phyloP scores from a whole-genome alignment of 2,797 vertebrate species.

The Mastacembelus armatus region DNA sequence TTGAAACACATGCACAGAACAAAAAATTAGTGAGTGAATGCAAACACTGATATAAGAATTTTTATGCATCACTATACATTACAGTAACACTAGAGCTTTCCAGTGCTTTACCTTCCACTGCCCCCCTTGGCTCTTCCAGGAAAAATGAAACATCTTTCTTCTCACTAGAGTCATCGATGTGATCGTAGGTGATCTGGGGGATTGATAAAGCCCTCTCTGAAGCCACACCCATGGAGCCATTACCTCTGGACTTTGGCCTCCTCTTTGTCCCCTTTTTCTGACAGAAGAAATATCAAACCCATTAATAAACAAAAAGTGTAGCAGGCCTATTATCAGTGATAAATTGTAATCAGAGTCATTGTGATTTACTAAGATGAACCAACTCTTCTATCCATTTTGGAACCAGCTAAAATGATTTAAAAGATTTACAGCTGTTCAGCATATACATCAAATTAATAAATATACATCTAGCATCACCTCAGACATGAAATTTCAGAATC shows the following conservation, averaged over 20 bases:
- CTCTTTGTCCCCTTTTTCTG: conserved; percentile 87
- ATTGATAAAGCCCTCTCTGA: conserved; percentile 83
- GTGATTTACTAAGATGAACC: neutral
- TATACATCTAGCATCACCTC: too few species aligned
- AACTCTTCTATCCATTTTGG: too few species aligned
- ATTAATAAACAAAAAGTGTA: neutral
- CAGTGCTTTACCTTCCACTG: conserved; percentile 66
- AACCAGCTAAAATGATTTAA: too few species aligned
- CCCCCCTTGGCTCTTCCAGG: conserved; percentile 74
- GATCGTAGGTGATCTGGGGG: conserved; percentile 89
- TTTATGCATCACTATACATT: neutral
- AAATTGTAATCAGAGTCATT: neutral
- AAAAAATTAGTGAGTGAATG: too few species aligned
- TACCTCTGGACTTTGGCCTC: conserved; percentile 84
- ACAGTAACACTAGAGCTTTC: neutral
- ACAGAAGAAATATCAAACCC: conserved; percentile 12
- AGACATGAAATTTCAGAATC: too few species aligned
- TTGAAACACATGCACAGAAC: too few species aligned
- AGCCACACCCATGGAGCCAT: conserved; percentile 76
- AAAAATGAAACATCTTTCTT: conserved; percentile 84
- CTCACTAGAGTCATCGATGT: conserved; percentile 82
- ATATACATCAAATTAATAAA: too few species aligned
- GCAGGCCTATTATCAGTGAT: neutral
- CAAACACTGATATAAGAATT: too few species aligned
- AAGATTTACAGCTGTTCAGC: too few species aligned